Percentiles rank a stretch among this genome's conserved stretches.
Evolutionary conservation across 2,797 vertebrate genomes (phyloP).

Genomic region (Onychomys arenicola): DNA sequence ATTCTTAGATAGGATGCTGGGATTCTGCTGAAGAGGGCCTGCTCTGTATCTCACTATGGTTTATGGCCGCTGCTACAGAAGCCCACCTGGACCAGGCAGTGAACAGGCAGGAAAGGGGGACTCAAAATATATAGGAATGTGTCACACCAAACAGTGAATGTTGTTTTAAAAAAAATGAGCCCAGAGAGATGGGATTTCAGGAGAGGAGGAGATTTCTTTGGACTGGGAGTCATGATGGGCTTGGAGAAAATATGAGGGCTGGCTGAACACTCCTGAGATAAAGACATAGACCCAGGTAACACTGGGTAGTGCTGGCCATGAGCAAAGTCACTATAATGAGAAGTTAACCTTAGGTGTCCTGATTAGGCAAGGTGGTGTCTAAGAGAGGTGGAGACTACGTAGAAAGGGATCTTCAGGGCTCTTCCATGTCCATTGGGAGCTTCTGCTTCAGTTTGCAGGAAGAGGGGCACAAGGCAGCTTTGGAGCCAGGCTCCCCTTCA

Average conservation of each 20-base stretch:
- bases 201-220: neutral
- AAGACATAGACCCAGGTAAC: neutral
- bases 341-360: neutral
- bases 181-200: neutral
- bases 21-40: neutral
- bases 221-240: neutral
- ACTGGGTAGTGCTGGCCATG: fast-evolving
- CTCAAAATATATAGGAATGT: neutral
- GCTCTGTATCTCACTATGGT: neutral
- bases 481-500: slow-evolving; percentile 35
- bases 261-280: neutral
- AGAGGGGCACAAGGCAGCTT: neutral
- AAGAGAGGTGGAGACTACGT: neutral
- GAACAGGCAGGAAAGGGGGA: neutral
- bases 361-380: neutral
- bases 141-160: neutral
- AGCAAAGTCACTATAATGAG: fast-evolving
- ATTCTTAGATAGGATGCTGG: neutral
- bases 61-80: neutral
- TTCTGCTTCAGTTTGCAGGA: neutral
- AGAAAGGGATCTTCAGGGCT: neutral
- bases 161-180: neutral
- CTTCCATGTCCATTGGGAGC: neutral
- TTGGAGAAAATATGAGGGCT: neutral
- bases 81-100: neutral